A percentile compares a stretch with the other conserved stretches of the same genome.
These are phyloP conservation scores for Staurois parvus DNA, from an alignment of 2,797 vertebrate species.

Conservation along the genomic window DNA sequence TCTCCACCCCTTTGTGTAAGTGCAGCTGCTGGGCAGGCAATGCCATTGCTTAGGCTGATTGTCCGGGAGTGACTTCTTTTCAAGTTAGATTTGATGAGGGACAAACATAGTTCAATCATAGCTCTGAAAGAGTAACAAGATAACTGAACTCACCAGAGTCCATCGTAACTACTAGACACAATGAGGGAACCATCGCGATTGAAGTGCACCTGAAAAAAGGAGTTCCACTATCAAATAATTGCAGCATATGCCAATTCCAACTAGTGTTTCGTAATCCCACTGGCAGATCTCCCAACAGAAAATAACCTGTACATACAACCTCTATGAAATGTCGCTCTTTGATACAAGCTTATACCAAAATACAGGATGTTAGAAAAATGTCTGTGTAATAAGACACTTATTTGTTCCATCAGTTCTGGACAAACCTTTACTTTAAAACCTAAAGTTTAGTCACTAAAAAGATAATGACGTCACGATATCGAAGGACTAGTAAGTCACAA, in stretches of 20 bases:
- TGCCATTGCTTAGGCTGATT: too few relatives aligned
- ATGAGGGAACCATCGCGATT: conserved; percentile 98
- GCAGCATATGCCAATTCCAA: conserved; percentile 11
- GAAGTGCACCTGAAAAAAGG: conserved; percentile 89
- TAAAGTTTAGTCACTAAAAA: too few relatives aligned
- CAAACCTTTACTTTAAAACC: too few relatives aligned
- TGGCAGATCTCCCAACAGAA: not conserved
- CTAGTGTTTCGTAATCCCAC: not conserved
- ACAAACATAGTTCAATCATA: not conserved
- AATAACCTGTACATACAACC: conserved; percentile 16
- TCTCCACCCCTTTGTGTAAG: too few relatives aligned
- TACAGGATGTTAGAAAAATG: too few relatives aligned
- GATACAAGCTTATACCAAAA: not conserved
- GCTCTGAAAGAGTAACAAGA: not conserved
- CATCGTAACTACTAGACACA: conserved; percentile 98
- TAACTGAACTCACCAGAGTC: conserved; percentile 86
- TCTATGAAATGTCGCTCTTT: not conserved
- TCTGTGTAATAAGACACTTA: too few relatives aligned
- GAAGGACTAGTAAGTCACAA: too few relatives aligned
- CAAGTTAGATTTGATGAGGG: not conserved
- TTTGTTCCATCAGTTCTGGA: too few relatives aligned
- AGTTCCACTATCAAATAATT: not conserved
- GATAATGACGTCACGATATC: too few relatives aligned
- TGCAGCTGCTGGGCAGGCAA: too few relatives aligned
- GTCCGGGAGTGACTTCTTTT: too few relatives aligned